Conservation (phyloP, 2,113 vertebrate genomes). For the Amblyornis subalaris region DNA sequence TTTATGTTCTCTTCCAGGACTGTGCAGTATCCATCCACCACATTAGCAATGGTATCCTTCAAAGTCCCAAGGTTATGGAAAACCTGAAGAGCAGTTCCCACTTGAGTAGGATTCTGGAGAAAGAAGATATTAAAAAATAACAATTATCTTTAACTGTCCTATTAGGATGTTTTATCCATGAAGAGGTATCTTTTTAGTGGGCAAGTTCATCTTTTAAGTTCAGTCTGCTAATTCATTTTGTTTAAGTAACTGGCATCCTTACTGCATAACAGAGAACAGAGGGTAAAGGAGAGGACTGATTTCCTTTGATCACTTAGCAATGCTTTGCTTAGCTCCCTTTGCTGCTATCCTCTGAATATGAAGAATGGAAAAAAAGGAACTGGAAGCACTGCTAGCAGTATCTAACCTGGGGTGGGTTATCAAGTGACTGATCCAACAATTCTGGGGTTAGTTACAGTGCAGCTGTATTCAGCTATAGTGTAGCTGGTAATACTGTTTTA, state of each 20-base stretch:
- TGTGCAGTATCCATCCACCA: constrained; percentile 85
- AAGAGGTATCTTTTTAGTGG: not conserved
- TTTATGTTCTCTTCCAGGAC: constrained; percentile 85
- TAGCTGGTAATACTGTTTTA: not conserved
- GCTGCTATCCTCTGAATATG: not conserved
- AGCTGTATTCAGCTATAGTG: not conserved
- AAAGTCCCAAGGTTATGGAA: constrained; percentile 93
- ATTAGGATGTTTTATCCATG: not conserved
- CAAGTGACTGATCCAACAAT: not conserved
- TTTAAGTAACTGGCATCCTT: not conserved
- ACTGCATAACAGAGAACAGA: not conserved
- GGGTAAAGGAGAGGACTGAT: not conserved
- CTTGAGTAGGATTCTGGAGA: constrained; percentile 91
- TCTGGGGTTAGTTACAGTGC: not conserved
- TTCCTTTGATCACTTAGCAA: not conserved
- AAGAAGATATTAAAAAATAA: not conserved
- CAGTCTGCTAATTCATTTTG: not conserved
- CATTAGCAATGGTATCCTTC: constrained; percentile 81
- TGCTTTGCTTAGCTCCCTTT: not conserved
- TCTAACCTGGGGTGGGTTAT: not conserved
- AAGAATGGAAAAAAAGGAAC: not conserved
- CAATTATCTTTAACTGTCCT: not conserved
- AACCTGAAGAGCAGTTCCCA: constrained; percentile 94
- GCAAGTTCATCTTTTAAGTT: not conserved
- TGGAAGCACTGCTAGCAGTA: not conserved